Evolutionary conservation across 2,888 invertebrate species (phyloP).

Genomic region (Ormia ochracea): DNA sequence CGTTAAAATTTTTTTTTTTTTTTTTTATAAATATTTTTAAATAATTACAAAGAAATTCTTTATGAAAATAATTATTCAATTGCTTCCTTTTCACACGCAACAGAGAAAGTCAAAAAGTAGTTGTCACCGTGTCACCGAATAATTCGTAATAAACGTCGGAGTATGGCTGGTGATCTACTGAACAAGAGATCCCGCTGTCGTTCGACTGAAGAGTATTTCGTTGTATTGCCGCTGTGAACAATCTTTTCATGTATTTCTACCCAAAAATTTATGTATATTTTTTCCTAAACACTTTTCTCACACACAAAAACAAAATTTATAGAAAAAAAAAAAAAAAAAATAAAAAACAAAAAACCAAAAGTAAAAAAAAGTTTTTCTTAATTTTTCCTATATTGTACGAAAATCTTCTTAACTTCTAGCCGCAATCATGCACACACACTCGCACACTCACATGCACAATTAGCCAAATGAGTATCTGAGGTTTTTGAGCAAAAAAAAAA

Average conservation of each 20-base stretch:
- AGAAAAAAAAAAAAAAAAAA: too few relatives aligned
- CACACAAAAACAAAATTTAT: conserved; percentile 18
- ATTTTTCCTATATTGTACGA: conserved; percentile 15
- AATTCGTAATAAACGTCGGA: conserved; percentile 78
- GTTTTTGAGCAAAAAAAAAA: conserved; percentile 33
- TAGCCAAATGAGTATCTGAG: neutral
- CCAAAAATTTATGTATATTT: conserved; percentile 34
- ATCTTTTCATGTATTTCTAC: conserved; percentile 70
- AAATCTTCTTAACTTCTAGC: conserved; percentile 22
- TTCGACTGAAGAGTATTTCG: conserved; percentile 78
- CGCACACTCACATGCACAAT: neutral
- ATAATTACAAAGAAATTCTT: conserved; percentile 43
- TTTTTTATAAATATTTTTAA: conserved; percentile 58
- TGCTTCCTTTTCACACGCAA: conserved; percentile 65
- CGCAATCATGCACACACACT: neutral
- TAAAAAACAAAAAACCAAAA: neutral
- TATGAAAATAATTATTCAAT: conserved; percentile 33
- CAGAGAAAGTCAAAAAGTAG: conserved; percentile 72
- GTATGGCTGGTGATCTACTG: conserved; percentile 78
- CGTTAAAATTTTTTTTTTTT: conserved; percentile 38
- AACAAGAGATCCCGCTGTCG: conserved; percentile 78
- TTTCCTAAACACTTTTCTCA: conserved; percentile 21
- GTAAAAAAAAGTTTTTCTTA: conserved; percentile 39
- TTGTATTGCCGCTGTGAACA: conserved; percentile 70
- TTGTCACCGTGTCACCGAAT: conserved; percentile 78